Conservation (phyloP, 2,888 invertebrate genomes). For the Tenthredo amoena region DNA sequence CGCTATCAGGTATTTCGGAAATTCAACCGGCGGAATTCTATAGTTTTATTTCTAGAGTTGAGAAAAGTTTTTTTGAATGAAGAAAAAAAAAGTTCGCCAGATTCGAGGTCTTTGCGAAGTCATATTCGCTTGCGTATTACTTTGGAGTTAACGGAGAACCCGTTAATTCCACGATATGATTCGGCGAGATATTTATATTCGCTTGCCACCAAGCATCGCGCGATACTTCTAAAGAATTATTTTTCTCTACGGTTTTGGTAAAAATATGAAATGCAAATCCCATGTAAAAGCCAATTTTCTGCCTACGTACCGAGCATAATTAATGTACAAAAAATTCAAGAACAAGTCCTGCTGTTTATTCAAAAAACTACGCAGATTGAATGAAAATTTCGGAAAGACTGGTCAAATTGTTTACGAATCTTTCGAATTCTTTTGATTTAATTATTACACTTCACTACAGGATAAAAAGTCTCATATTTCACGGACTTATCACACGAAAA, state of each 20-base stretch:
- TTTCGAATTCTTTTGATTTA: background rate
- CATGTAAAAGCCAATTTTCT: background rate
- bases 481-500: background rate
- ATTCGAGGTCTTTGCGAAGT: background rate
- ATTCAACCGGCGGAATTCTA: background rate
- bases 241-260: background rate
- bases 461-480: background rate
- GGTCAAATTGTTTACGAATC: background rate
- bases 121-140: too few species aligned
- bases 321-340: background rate
- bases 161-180: too few species aligned
- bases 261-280: background rate
- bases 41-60: background rate
- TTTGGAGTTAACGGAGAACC: too few species aligned
- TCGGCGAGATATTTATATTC: too few species aligned
- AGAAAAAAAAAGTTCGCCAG: background rate
- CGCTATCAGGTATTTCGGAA: background rate
- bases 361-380: too few species aligned
- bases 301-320: background rate
- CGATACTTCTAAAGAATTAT: too few species aligned
- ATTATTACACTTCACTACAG: background rate
- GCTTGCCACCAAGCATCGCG: too few species aligned
- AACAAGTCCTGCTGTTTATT: background rate
- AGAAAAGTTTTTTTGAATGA: background rate
- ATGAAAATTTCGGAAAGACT: background rate